These are phyloP conservation scores for Nephrotoma flavescens DNA, from an alignment of 2,888 invertebrate species.

Conservation along the genomic window DNA sequence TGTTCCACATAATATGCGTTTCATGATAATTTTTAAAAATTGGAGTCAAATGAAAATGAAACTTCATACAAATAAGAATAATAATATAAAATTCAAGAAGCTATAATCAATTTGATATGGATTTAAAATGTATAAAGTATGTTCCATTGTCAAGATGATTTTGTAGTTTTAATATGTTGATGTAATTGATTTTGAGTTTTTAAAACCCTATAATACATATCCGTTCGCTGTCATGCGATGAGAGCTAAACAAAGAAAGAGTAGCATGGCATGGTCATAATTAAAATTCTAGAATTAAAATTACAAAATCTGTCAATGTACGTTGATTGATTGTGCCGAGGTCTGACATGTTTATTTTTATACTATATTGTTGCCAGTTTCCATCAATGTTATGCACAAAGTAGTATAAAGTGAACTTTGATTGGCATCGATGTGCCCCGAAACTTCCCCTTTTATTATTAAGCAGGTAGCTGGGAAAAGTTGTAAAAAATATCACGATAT, in stretches of 20 bases:
- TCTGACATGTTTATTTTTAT: too few relatives aligned
- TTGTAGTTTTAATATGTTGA: neutral
- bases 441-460: too few relatives aligned
- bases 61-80: neutral
- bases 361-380: too few relatives aligned
- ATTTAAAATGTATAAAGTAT: neutral
- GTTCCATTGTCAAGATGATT: neutral
- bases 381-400: too few relatives aligned
- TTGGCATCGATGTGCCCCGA: too few relatives aligned
- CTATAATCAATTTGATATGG: neutral
- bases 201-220: neutral
- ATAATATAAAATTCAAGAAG: neutral
- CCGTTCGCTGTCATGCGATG: neutral
- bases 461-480: too few relatives aligned
- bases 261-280: neutral
- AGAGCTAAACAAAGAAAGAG: neutral
- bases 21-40: neutral
- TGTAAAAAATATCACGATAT: too few relatives aligned
- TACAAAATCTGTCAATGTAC: neutral
- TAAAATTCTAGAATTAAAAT: neutral
- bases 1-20: neutral
- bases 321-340: neutral
- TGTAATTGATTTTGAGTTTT: neutral
- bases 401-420: too few relatives aligned
- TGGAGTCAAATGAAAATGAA: neutral